A percentile compares a stretch with the other conserved stretches of the same genome.
Evolutionary conservation across 1,140 invertebrate genomes (phyloP).

Genomic region (Drosophila bocqueti): DNA sequence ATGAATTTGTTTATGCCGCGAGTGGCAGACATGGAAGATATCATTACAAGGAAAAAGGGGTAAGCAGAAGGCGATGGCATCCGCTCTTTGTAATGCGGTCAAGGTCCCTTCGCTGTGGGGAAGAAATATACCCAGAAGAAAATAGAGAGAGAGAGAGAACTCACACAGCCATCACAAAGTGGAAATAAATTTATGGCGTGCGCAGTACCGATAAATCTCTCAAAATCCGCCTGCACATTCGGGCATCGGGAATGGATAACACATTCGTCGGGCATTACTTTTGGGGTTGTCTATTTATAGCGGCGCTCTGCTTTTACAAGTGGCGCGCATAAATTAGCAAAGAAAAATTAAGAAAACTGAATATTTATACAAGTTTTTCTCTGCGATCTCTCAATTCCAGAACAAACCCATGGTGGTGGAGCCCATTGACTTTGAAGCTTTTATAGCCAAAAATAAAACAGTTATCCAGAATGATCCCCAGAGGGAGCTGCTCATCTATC

Average conservation of each 20-base stretch:
- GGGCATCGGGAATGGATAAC: constrained; percentile 26
- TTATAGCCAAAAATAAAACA: constrained; percentile 95
- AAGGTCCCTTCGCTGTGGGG: constrained; percentile 49
- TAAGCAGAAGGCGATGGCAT: not conserved
- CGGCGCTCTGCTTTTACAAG: constrained; percentile 67
- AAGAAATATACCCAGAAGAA: not conserved
- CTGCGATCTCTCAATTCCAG: constrained; percentile 86
- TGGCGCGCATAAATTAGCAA: constrained; percentile 77
- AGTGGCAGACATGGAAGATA: constrained; percentile 53
- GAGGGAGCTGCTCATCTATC: constrained; percentile 94
- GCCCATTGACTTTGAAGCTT: constrained; percentile 95
- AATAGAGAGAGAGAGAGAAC: not conserved
- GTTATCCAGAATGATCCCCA: constrained; percentile 96
- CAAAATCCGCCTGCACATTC: constrained; percentile 38
- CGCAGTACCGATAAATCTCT: constrained; percentile 68
- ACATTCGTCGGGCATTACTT: constrained; percentile 31
- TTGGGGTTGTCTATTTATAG: constrained; percentile 45
- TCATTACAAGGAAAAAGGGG: constrained; percentile 45
- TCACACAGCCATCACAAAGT: constrained; percentile 39
- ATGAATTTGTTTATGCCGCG: constrained; percentile 70
- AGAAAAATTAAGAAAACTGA: constrained; percentile 26
- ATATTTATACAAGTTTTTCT: constrained; percentile 9
- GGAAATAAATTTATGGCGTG: constrained; percentile 76
- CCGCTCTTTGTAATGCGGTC: constrained; percentile 66
- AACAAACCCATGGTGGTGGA: constrained; percentile 91